Percentiles rank a stretch among this genome's conserved stretches.
Evolutionary conservation across 2,113 vertebrate genomes (phyloP).

Genomic region (Grammomys surdaster): DNA sequence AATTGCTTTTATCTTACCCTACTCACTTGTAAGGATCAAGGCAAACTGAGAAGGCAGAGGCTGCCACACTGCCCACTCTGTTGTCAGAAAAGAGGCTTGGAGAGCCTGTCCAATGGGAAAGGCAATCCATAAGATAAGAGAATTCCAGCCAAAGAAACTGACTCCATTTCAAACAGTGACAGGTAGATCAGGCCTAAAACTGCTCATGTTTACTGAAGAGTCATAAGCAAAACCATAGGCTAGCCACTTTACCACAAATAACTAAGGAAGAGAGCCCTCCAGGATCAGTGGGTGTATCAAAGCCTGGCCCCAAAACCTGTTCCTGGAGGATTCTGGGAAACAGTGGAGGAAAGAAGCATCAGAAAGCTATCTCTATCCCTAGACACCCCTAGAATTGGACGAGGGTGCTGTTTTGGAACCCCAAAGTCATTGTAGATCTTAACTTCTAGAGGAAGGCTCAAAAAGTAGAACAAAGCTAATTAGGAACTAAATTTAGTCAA

Average conservation of each 20-base stretch:
- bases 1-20: background rate
- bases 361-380: background rate
- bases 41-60: background rate
- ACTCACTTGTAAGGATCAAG: background rate
- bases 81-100: background rate
- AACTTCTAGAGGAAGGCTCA: background rate
- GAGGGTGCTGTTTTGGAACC: background rate
- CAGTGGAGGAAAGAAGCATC: background rate
- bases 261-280: background rate
- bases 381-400: background rate
- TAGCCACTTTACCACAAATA: constrained; percentile 4
- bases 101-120: background rate
- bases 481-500: background rate
- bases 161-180: constrained; percentile 1
- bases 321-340: constrained; percentile 15
- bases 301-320: background rate
- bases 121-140: background rate
- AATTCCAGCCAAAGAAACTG: background rate
- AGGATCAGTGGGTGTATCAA: background rate
- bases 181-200: background rate
- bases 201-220: background rate
- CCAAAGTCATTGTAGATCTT: background rate
- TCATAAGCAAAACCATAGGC: constrained; percentile 23
- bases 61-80: background rate
- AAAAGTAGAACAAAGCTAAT: background rate